phyloP scores from a whole-genome alignment of 1,140 invertebrate species.

The Lepeophtheirus salmonis region DNA sequence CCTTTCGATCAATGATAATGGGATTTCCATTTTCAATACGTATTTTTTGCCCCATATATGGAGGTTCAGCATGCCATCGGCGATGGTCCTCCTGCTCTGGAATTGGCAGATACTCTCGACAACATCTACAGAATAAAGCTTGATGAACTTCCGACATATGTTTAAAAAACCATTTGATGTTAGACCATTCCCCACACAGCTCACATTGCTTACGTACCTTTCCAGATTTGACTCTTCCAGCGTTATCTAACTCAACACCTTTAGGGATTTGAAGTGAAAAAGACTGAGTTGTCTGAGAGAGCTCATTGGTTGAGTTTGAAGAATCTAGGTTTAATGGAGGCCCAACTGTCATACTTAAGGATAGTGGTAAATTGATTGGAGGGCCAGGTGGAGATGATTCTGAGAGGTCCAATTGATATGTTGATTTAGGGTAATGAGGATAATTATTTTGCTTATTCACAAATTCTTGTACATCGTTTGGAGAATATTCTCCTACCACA shows the following conservation, averaged over 20 bases:
- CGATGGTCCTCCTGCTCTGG: constrained; percentile 14
- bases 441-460: too few species aligned
- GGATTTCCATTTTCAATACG: constrained; percentile 14
- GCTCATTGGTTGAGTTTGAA: neutral
- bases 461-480: neutral
- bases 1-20: constrained; percentile 17
- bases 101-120: constrained; percentile 16
- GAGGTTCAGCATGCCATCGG: constrained; percentile 11
- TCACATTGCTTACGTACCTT: constrained; percentile 18
- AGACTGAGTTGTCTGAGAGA: neutral
- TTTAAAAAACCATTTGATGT: constrained; percentile 19
- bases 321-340: neutral
- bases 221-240: constrained; percentile 17
- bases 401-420: neutral
- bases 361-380: neutral
- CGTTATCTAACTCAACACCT: constrained; percentile 16
- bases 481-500: neutral
- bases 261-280: neutral
- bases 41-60: constrained; percentile 18
- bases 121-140: constrained; percentile 18
- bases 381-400: neutral
- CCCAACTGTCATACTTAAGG: neutral
- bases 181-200: constrained; percentile 18
- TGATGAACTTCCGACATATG: constrained; percentile 19
- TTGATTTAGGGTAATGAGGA: too few species aligned